These are phyloP conservation scores for Pelagia noctiluca DNA, from an alignment of 30 jellyfish, hydroid and myxozoan genomes.

Conservation along the genomic window DNA sequence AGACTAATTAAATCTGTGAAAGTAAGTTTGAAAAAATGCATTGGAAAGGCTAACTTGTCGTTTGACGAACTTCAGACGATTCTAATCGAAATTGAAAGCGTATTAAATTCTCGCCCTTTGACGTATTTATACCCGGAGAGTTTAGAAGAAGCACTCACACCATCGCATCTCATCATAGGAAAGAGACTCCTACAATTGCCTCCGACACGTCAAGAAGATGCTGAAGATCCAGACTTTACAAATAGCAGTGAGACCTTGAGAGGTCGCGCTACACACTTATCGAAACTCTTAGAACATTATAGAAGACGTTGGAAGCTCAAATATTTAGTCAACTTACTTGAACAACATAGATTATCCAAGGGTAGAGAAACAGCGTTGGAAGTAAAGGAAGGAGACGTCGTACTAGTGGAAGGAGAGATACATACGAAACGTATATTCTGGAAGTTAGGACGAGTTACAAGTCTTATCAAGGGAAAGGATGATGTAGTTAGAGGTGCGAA, in stretches of 20 bases:
- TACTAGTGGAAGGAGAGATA: constrained; percentile 23
- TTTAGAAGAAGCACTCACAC: constrained; percentile 30
- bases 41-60: constrained; percentile 26
- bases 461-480: background rate
- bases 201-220: background rate
- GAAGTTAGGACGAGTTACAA: constrained; percentile 26
- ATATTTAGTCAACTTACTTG: background rate
- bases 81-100: constrained; percentile 39
- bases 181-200: constrained; percentile 4
- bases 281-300: constrained; percentile 8
- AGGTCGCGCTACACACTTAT: constrained; percentile 35
- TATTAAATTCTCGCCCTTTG: constrained; percentile 45
- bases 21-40: background rate
- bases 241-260: constrained; percentile 8
- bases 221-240: constrained; percentile 13
- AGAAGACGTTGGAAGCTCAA: background rate
- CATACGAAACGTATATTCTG: constrained; percentile 4
- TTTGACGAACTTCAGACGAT: constrained; percentile 48
- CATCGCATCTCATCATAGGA: constrained; percentile 19
- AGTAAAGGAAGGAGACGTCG: constrained; percentile 29
- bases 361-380: background rate
- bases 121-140: background rate
- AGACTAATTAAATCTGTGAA: constrained; percentile 44
- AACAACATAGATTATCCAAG: background rate
- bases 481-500: constrained; percentile 26